phyloP scores from a whole-genome alignment of 2,888 invertebrate species.

The Dasysyrphus tricinctus region DNA sequence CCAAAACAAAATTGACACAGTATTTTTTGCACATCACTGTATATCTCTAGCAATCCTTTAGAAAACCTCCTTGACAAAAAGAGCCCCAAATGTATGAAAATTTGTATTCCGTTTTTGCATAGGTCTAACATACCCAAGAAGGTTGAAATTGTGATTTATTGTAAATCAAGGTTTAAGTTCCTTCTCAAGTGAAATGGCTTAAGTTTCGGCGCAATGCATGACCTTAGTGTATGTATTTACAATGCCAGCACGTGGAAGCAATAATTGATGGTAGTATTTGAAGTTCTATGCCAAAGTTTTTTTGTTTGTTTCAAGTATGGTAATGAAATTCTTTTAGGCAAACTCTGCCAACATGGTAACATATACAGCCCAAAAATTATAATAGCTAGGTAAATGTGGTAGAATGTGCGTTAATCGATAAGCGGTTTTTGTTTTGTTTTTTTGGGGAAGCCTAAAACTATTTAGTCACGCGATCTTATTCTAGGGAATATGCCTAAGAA shows the following conservation, averaged over 20 bases:
- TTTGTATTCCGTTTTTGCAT: slow-evolving; percentile 38
- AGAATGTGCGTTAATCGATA: slow-evolving; percentile 58
- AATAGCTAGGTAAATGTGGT: not conserved
- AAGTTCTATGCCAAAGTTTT: slow-evolving; percentile 72
- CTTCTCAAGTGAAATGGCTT: slow-evolving; percentile 52
- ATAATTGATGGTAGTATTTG: slow-evolving; percentile 44
- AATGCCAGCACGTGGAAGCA: slow-evolving; percentile 38
- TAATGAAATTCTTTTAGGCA: slow-evolving; percentile 33
- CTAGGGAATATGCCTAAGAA: not conserved
- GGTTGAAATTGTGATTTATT: slow-evolving; percentile 39
- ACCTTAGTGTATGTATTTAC: slow-evolving; percentile 34
- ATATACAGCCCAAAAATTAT: not conserved
- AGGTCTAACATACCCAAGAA: slow-evolving; percentile 13
- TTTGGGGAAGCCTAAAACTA: not conserved
- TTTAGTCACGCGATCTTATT: slow-evolving; percentile 41
- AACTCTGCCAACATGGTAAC: slow-evolving; percentile 27
- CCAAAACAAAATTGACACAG: too few species aligned
- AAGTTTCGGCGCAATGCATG: slow-evolving; percentile 57
- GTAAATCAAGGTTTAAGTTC: slow-evolving; percentile 52
- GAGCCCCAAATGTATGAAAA: slow-evolving; percentile 18
- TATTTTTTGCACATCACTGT: slow-evolving; percentile 13
- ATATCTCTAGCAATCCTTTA: not conserved
- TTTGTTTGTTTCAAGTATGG: not conserved
- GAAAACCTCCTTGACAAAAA: slow-evolving; percentile 13
- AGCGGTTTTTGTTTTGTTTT: slow-evolving; percentile 11